Base-by-base conservation (phyloP, 2,113 vertebrate genomes). In the Podiceps cristatus region DNA sequence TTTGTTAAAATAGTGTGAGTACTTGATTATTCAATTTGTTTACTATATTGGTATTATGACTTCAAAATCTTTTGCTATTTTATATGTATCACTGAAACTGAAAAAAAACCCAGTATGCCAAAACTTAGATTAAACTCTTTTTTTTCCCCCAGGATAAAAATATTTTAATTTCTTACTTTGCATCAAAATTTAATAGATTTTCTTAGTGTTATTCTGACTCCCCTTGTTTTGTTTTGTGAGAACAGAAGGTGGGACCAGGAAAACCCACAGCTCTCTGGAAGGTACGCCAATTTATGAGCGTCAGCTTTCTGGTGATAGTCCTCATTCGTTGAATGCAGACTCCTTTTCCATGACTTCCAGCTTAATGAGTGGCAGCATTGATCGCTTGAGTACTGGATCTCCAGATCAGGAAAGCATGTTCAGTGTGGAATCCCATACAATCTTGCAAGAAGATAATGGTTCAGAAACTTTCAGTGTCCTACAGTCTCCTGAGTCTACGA, bases 271-370 rank as follows among this genome's bases (percentile, higher is more conserved):
- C 52, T 98, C 98, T 71, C 94, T 98, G 31, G 98, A 98, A 58
- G 97, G 97, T 5, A 98, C 97, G 1, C 98, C 98, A 7, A 96
- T 97, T 90, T 97, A 90, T 7, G 98, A 98, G 56, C 95, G 91
- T 52, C 96, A 96, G 69, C 71, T 93, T 74, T 98, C 98, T 20
- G 91, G 97, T 17, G 99, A 98, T 7, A 98, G 98, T 75, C 97
- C 99, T 11, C 97, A 94, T 74, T 99, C 99, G 3, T 73, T 98
- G 83, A 98, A 96, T 77, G 98, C 98, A 49, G 99, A 99, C 53
- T 97, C 98, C 42, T 96, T 98, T 74, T 98, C 98, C 10, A 45
- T 98, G 56, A 97, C 96, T 67, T 98, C 98, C 10, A 99, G 99
- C 67, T 87, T 98, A 6, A 73, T 98, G 97, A 98, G 98, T 78